Evolutionary conservation across 2,113 vertebrate species (phyloP).

Genomic region (Bubo scandiacus): DNA sequence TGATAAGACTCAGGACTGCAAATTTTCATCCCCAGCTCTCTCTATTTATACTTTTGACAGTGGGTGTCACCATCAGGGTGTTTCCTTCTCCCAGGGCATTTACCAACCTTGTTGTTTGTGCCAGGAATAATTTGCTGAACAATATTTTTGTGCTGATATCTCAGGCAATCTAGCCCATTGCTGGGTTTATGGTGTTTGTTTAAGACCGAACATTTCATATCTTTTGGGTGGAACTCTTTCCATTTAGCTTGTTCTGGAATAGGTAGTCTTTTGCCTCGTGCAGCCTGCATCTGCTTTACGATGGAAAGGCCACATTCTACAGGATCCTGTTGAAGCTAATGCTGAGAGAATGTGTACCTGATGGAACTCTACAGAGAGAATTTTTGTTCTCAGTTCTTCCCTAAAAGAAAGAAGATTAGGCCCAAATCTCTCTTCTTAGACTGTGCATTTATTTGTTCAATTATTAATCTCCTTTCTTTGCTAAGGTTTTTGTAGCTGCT

Average conservation of each 20-base stretch:
- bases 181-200: background rate
- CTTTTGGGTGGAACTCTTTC: background rate
- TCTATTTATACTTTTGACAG: constrained; percentile 50
- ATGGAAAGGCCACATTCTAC: background rate
- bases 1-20: constrained; percentile 52
- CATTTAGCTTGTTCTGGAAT: background rate
- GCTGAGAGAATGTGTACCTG: background rate
- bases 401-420: background rate
- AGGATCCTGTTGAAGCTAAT: background rate
- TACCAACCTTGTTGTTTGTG: constrained; percentile 65
- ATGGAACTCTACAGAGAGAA: background rate
- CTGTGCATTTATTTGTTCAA: background rate
- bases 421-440: background rate
- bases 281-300: background rate
- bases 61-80: constrained; percentile 68
- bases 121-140: constrained; percentile 70
- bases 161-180: background rate
- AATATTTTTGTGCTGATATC: constrained; percentile 45
- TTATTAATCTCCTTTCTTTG: background rate
- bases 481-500: background rate
- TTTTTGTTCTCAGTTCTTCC: background rate
- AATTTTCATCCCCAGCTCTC: background rate
- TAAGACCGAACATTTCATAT: background rate
- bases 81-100: constrained; percentile 67
- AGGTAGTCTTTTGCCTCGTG: background rate